These are phyloP conservation scores for Stratiomys singularior DNA, from an alignment of 2,888 invertebrate species.

Conservation along the genomic window DNA sequence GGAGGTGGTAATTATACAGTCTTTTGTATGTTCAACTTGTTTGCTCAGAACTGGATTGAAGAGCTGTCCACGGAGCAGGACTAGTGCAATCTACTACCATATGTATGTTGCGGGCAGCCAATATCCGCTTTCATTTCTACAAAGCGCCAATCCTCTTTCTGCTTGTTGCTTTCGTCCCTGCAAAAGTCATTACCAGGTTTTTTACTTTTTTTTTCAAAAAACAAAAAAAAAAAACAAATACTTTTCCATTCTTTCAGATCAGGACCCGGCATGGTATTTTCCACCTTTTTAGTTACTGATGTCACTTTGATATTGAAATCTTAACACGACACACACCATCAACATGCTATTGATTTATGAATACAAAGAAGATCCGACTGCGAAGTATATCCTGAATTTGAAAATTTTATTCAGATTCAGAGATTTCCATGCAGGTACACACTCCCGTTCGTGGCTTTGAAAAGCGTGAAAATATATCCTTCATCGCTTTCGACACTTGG, in stretches of 20 bases:
- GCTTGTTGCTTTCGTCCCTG: neutral
- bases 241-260: neutral
- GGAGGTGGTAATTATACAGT: constrained; percentile 49
- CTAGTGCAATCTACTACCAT: neutral
- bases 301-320: constrained; percentile 51
- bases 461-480: neutral
- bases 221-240: too few relatives aligned
- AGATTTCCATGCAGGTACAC: neutral
- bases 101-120: neutral
- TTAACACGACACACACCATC: constrained; percentile 47
- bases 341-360: constrained; percentile 47
- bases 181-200: constrained; percentile 29
- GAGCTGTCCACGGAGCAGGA: neutral
- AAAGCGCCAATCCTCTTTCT: constrained; percentile 7
- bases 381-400: neutral
- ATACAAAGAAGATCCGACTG: constrained; percentile 26
- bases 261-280: neutral
- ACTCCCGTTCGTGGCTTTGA: neutral
- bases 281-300: constrained; percentile 14
- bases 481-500: neutral
- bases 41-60: neutral
- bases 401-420: neutral
- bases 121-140: neutral
- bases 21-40: constrained; percentile 39
- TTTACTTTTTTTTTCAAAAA: constrained; percentile 13